Evolutionary conservation across 2,888 invertebrate genomes (phyloP).

Genomic region (Disparrhopalites patrizii): DNA sequence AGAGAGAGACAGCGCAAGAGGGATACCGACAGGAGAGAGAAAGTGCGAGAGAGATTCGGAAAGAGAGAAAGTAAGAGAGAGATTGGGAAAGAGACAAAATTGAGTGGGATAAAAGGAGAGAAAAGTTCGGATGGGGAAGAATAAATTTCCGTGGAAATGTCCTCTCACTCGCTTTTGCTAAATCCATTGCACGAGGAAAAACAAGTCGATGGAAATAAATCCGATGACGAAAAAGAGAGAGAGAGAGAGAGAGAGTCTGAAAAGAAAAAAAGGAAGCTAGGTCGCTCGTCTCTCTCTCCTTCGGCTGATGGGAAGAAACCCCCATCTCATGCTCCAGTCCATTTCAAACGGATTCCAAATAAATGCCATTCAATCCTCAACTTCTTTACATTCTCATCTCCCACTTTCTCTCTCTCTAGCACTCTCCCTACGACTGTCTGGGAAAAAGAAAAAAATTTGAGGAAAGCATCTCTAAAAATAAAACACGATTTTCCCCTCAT

Average conservation of each 20-base stretch:
- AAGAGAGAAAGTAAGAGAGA: background rate
- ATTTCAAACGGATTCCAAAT: constrained; percentile 3
- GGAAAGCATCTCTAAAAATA: no score
- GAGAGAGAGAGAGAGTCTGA: background rate
- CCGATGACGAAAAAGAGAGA: no score
- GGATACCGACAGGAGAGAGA: no score
- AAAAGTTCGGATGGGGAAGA: background rate
- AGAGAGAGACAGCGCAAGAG: background rate
- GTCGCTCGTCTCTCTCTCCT: no score
- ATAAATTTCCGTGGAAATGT: background rate
- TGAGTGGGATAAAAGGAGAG: background rate
- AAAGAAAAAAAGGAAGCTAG: no score
- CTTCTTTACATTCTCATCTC: background rate
- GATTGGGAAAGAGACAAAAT: background rate
- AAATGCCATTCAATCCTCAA: background rate
- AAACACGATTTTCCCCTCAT: no score
- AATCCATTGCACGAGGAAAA: background rate
- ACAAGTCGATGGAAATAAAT: background rate
- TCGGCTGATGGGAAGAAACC: background rate
- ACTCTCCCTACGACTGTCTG: no score
- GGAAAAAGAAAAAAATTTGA: no score
- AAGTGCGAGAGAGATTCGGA: background rate
- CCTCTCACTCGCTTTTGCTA: background rate
- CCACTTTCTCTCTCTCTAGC: no score
- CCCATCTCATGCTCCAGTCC: background rate